Conservation (phyloP, 2,888 invertebrate species). For the Thymelicus acteon region DNA sequence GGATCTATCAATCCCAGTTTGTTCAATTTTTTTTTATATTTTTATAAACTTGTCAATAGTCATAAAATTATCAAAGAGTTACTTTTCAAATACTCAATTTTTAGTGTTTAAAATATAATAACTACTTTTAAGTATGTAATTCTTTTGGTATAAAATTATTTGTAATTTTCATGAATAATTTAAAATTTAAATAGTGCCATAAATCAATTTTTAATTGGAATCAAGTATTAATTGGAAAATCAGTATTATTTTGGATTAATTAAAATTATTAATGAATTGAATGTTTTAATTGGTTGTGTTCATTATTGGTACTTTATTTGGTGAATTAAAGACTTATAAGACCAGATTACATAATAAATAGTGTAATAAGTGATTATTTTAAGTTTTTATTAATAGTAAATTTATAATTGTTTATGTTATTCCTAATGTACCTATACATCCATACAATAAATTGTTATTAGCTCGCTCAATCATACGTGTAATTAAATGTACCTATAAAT, state of each 20-base stretch:
- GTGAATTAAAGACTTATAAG: no score
- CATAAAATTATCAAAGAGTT: constrained; percentile 36
- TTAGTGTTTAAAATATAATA: neutral
- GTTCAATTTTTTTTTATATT: neutral
- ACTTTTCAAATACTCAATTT: constrained; percentile 34
- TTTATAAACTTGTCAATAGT: constrained; percentile 18
- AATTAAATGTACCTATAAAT: no score
- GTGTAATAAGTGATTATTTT: no score
- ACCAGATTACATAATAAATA: no score
- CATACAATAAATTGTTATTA: no score
- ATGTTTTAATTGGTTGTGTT: constrained; percentile 7
- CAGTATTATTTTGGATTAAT: constrained; percentile 38
- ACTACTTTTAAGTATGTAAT: no score
- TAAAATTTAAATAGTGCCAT: constrained; percentile 5
- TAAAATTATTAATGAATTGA: neutral
- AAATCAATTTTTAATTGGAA: constrained; percentile 16
- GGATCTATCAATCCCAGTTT: neutral
- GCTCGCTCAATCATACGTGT: no score
- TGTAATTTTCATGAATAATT: neutral
- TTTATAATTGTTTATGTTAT: no score
- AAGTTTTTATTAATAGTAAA: no score
- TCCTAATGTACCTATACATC: no score
- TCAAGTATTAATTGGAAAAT: constrained; percentile 19
- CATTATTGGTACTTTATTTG: neutral
- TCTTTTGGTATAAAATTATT: neutral